phyloP scores from a whole-genome alignment of 2,888 invertebrate genomes.

The Lepidochrysops patricia region DNA sequence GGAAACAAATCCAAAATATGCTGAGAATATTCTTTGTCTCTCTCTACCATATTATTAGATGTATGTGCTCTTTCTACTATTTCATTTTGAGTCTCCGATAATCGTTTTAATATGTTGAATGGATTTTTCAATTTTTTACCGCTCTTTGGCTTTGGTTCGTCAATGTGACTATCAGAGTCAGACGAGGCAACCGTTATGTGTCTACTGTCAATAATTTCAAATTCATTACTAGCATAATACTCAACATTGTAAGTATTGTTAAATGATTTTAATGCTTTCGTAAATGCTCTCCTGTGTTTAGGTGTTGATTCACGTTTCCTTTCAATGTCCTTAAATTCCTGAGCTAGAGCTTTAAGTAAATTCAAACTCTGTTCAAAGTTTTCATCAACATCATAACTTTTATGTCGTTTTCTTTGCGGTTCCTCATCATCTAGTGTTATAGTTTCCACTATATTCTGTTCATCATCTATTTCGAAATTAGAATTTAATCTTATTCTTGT shows the following conservation, averaged over 20 bases:
- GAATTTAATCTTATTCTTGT: slow-evolving; percentile 37
- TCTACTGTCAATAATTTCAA: slow-evolving; percentile 42
- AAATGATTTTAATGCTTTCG: slow-evolving; percentile 48
- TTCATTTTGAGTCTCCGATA: slow-evolving; percentile 33
- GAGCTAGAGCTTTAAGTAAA: slow-evolving; percentile 39
- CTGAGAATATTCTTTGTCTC: slow-evolving; percentile 27
- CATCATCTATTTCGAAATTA: slow-evolving; percentile 36
- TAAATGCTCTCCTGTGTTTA: slow-evolving; percentile 48
- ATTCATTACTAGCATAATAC: slow-evolving; percentile 40
- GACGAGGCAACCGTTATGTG: slow-evolving; percentile 44
- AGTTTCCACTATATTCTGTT: slow-evolving; percentile 45
- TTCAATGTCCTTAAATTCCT: slow-evolving; percentile 40
- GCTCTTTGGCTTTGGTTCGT: slow-evolving; percentile 31
- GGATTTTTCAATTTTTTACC: slow-evolving; percentile 52
- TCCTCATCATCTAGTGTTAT: slow-evolving; percentile 50
- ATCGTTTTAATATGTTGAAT: slow-evolving; percentile 48
- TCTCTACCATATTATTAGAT: slow-evolving; percentile 17
- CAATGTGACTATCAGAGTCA: slow-evolving; percentile 45
- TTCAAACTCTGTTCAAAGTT: slow-evolving; percentile 39
- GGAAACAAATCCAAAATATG: slow-evolving; percentile 31
- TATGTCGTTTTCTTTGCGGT: slow-evolving; percentile 35
- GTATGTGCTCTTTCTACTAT: slow-evolving; percentile 16
- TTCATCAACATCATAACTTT: slow-evolving; percentile 25
- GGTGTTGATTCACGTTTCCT: slow-evolving; percentile 35
- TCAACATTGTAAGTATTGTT: slow-evolving; percentile 53